Conservation (phyloP, 1,140 invertebrate genomes). For the Euglossa dilemma region DNA sequence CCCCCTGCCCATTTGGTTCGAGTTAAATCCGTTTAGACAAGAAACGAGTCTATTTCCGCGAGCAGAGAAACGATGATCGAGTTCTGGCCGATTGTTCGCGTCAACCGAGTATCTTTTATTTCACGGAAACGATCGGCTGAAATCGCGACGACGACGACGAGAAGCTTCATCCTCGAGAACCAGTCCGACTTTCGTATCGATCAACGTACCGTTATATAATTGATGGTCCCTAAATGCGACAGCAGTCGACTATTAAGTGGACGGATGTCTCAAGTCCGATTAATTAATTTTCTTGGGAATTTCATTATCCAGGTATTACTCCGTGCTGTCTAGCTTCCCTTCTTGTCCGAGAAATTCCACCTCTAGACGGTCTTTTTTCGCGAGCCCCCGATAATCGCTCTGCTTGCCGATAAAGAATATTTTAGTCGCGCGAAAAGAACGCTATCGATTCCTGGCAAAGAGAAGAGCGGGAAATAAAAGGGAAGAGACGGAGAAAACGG, state of each 20-base stretch:
- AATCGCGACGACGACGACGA: background rate
- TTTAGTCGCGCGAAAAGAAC: background rate
- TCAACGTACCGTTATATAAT: slow-evolving; percentile 9
- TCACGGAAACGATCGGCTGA: background rate
- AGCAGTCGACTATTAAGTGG: slow-evolving; percentile 30
- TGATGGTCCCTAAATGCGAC: slow-evolving; percentile 13
- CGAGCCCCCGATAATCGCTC: background rate
- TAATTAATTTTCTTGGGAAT: slow-evolving; percentile 66
- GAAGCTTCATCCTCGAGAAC: background rate
- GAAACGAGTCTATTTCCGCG: background rate
- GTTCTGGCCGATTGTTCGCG: background rate
- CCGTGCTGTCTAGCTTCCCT: background rate
- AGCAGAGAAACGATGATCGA: background rate
- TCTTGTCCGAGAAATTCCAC: background rate
- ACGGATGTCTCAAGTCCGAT: slow-evolving; percentile 52
- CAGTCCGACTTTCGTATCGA: slow-evolving; percentile 15
- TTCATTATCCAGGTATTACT: slow-evolving; percentile 41
- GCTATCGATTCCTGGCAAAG: no score
- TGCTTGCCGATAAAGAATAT: background rate
- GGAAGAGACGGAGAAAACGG: background rate
- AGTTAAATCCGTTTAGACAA: background rate
- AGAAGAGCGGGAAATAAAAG: no score
- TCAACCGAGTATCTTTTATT: background rate
- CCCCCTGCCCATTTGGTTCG: no score
- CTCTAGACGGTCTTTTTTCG: background rate